Percentiles rank a stretch among this genome's conserved stretches.
Evolutionary conservation across 2,797 vertebrate genomes (phyloP).

Genomic region (Dendrocincla fuliginosa): DNA sequence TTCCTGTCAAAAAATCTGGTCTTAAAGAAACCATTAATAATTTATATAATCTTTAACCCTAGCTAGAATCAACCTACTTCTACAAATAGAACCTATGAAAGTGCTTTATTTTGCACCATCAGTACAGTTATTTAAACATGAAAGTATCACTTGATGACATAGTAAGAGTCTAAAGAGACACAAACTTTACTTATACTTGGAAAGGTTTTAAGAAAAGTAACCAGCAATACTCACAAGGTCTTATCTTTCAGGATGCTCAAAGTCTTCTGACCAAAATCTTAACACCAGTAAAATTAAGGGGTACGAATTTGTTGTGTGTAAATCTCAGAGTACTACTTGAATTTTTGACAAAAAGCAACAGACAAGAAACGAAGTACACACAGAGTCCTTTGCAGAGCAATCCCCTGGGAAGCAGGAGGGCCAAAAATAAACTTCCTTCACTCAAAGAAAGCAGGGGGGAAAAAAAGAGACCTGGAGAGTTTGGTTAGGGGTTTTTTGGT

Average conservation of each 20-base stretch:
- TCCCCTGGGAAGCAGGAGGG: neutral
- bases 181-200: neutral
- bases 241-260: neutral
- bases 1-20: neutral
- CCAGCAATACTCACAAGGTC: neutral
- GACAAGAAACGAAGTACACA: neutral
- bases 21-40: neutral
- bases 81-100: neutral
- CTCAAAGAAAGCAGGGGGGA: neutral
- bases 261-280: neutral
- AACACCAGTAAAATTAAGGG: neutral
- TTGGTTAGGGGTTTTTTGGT: rapidly evolving
- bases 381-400: neutral
- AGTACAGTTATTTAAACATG: neutral
- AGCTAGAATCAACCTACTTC: neutral
- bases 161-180: neutral
- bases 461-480: neutral
- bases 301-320: neutral
- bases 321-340: neutral
- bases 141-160: neutral
- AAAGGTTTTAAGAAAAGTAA: neutral
- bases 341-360: neutral
- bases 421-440: constrained; percentile 49
- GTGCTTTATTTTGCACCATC: neutral
- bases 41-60: neutral